Conservation (phyloP, 2,888 invertebrate genomes). For the Nomada ferruginata region DNA sequence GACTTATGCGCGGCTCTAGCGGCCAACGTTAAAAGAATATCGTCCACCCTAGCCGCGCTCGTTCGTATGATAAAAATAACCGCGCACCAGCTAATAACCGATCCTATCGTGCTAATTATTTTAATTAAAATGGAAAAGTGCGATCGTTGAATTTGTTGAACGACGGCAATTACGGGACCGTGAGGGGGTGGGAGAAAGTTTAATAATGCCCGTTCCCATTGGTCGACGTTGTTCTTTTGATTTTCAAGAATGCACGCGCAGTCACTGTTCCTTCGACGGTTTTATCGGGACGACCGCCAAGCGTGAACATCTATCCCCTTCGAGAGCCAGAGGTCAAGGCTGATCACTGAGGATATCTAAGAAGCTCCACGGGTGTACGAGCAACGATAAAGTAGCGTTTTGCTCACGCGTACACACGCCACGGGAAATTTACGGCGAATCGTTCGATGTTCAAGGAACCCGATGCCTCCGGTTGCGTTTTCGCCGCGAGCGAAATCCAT, state of each 20-base stretch:
- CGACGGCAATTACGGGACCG: conserved; percentile 19
- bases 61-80: conserved; percentile 34
- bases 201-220: conserved; percentile 21
- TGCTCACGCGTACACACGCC: not conserved
- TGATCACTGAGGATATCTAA: not conserved
- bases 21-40: conserved; percentile 47
- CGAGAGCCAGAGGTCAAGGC: too few species aligned
- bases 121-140: conserved; percentile 51
- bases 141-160: conserved; percentile 27
- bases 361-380: not conserved
- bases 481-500: too few species aligned
- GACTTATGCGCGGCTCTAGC: conserved; percentile 52
- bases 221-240: not conserved
- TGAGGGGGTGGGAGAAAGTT: not conserved
- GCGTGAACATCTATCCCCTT: too few species aligned
- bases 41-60: not conserved
- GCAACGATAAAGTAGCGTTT: not conserved
- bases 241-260: not conserved
- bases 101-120: conserved; percentile 43
- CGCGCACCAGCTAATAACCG: conserved; percentile 28
- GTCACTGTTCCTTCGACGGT: too few species aligned
- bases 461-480: not conserved
- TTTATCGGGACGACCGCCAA: too few species aligned
- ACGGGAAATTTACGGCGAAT: conserved; percentile 7
- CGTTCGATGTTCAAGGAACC: conserved; percentile 19